Conservation (phyloP, 2,113 vertebrate genomes). For the Gallinago media region DNA sequence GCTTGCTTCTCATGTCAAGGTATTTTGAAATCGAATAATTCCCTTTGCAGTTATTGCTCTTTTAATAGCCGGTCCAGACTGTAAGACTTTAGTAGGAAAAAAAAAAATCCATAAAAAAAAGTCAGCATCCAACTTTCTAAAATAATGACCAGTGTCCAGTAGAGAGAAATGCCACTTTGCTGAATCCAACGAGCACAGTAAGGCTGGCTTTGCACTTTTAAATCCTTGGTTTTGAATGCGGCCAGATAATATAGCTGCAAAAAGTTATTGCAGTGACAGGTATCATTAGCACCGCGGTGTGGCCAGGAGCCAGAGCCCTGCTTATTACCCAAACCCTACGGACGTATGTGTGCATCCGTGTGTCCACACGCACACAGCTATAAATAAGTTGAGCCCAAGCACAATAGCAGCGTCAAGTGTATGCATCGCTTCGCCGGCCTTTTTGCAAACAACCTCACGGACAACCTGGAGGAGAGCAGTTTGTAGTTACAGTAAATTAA, state of each 20-base stretch:
- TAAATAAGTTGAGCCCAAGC: slow-evolving; percentile 27
- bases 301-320: background rate
- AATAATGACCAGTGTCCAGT: background rate
- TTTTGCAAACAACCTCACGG: background rate
- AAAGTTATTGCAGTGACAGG: slow-evolving; percentile 3
- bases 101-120: background rate
- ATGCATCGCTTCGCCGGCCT: background rate
- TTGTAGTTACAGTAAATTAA: slow-evolving; percentile 14
- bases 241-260: background rate
- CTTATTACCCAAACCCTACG: background rate
- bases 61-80: background rate
- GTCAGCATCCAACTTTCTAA: background rate
- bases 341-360: accelerated
- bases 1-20: background rate
- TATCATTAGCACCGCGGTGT: background rate
- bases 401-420: background rate
- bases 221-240: background rate
- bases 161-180: background rate
- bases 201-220: background rate
- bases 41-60: background rate
- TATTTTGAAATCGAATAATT: background rate
- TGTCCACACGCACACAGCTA: background rate
- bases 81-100: background rate
- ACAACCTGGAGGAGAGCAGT: background rate
- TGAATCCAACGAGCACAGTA: background rate